These are phyloP conservation scores for Sminthurinus aureus DNA, from an alignment of 2,888 invertebrate genomes.

Conservation along the genomic window DNA sequence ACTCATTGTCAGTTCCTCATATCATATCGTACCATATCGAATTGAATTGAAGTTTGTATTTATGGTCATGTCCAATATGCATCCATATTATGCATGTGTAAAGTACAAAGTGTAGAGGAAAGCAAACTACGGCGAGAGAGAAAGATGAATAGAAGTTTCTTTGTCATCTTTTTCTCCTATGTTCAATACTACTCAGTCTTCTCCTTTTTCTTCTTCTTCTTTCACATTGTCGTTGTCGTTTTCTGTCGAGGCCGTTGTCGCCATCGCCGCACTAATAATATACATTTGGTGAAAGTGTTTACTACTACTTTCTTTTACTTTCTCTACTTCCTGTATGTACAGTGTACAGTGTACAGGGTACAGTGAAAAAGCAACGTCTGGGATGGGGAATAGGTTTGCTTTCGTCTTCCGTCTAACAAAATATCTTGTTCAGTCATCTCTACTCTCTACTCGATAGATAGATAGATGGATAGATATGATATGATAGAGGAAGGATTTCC, in stretches of 20 bases:
- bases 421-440: slow-evolving; percentile 40
- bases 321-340: neutral
- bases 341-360: neutral
- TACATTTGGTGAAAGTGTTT: neutral
- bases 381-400: too few species aligned
- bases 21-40: neutral
- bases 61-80: neutral
- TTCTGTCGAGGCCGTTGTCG: neutral
- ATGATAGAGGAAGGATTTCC: slow-evolving; percentile 43
- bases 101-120: neutral
- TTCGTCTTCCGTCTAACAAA: slow-evolving; percentile 1
- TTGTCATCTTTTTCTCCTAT: too few species aligned
- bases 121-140: neutral
- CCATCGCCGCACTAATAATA: neutral
- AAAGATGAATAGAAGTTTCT: neutral
- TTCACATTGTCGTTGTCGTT: neutral
- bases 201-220: neutral
- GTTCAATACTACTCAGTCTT: too few species aligned
- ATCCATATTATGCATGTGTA: too few species aligned
- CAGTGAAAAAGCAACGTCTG: neutral
- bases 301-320: neutral
- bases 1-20: too few species aligned
- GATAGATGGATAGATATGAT: neutral
- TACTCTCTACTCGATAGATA: slow-evolving; percentile 29
- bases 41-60: neutral